Percentiles rank a stretch among this genome's conserved stretches.
Conservation (phyloP, 2,888 invertebrate genomes). For the Tachina lurida region DNA sequence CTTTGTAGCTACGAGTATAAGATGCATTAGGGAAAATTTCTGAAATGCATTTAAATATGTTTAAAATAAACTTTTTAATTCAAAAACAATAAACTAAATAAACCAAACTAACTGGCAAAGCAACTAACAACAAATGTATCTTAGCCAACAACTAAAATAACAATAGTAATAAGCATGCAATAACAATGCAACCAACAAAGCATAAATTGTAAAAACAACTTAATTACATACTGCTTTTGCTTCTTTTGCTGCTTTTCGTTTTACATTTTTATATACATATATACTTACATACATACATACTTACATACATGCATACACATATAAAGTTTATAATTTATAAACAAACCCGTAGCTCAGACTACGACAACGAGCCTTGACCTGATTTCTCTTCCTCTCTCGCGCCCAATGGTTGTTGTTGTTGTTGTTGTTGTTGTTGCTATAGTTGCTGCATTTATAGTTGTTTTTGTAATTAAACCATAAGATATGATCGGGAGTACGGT, state of each 20-base stretch:
- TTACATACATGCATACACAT: not conserved
- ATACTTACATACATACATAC: not conserved
- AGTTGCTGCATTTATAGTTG: conserved; percentile 12
- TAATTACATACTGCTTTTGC: conserved; percentile 79
- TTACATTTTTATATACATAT: conserved; percentile 41
- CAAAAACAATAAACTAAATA: conserved; percentile 11
- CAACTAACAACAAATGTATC: conserved; percentile 23
- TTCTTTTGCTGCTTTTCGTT: conserved; percentile 80
- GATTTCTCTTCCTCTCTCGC: conserved; percentile 83
- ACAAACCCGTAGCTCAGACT: conserved; percentile 68
- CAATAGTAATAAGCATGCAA: conserved; percentile 77
- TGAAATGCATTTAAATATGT: conserved; percentile 19
- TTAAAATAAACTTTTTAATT: conserved; percentile 1
- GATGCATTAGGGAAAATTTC: conserved; percentile 34
- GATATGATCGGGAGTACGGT: conserved; percentile 54
- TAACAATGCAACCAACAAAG: conserved; percentile 81
- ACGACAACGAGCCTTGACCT: conserved; percentile 81
- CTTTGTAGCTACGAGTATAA: not conserved
- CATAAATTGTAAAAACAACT: conserved; percentile 80
- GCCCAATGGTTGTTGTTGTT: conserved; percentile 76
- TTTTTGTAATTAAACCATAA: conserved; percentile 44
- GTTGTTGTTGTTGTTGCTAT: conserved; percentile 16
- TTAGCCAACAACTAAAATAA: conserved; percentile 55
- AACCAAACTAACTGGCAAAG: conserved; percentile 43
- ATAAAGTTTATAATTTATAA: no score